Conservation (phyloP, 2,113 vertebrate species). For the Oreochromis niloticus region DNA sequence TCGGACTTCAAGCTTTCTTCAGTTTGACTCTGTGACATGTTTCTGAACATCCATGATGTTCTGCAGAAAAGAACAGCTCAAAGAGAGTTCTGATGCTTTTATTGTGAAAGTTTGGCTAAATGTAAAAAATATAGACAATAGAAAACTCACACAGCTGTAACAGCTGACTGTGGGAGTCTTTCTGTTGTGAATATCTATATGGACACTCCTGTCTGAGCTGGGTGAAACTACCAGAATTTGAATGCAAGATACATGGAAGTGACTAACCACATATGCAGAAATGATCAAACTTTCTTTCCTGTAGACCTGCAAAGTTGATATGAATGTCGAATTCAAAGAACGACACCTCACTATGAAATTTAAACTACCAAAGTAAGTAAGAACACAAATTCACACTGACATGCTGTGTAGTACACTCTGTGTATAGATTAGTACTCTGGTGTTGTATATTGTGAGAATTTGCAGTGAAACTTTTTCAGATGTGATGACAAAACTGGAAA, state of each 20-base stretch:
- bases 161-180: background rate
- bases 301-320: rapidly evolving
- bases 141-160: background rate
- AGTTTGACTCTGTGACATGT: background rate
- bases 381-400: background rate
- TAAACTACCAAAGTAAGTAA: background rate
- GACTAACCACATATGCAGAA: background rate
- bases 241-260: background rate
- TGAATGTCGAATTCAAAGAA: rapidly evolving
- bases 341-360: rapidly evolving
- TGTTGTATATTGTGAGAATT: background rate
- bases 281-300: background rate
- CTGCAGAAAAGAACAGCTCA: rapidly evolving
- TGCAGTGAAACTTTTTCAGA: background rate
- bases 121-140: too few species aligned
- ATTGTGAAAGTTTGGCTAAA: background rate
- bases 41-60: background rate
- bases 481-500: background rate
- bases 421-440: background rate
- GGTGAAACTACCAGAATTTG: background rate
- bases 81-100: rapidly evolving
- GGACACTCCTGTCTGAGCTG: background rate
- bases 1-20: rapidly evolving
- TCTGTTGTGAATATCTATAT: background rate
- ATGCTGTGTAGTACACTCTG: too few species aligned